phyloP scores from a whole-genome alignment of 2,797 vertebrate genomes.

The Chelon labrosus region DNA sequence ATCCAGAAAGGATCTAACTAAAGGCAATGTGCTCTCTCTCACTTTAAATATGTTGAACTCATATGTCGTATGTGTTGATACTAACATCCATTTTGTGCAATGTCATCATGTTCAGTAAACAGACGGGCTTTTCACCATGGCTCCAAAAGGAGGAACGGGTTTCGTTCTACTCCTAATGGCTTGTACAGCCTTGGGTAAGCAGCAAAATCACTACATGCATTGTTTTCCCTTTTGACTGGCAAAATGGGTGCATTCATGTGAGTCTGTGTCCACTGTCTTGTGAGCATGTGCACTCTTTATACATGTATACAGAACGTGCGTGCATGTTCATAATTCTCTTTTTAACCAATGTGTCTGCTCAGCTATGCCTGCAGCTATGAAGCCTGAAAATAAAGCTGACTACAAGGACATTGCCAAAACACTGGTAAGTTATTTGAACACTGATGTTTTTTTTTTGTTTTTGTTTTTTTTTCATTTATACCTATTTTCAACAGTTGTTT shows the following conservation, averaged over 20 bases:
- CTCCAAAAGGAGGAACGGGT: constrained; percentile 39
- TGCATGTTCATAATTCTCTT: not conserved
- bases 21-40: not conserved
- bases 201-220: not conserved
- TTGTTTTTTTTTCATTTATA: too few relatives aligned
- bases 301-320: not conserved
- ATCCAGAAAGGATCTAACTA: not conserved
- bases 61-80: not conserved
- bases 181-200: constrained; percentile 66
- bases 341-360: constrained; percentile 3
- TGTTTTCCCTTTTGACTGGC: not conserved
- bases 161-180: constrained; percentile 59
- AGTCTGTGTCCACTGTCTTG: not conserved
- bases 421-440: constrained; percentile 69
- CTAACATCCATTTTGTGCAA: not conserved
- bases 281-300: not conserved
- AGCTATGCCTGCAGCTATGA: constrained; percentile 10
- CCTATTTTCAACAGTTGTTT: not conserved
- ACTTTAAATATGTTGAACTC: not conserved
- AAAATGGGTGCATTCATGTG: too few relatives aligned
- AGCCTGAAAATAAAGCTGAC: not conserved
- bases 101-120: constrained; percentile 16
- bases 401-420: constrained; percentile 52
- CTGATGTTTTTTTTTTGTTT: not conserved
- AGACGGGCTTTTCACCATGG: constrained; percentile 56